phyloP scores from a whole-genome alignment of 2,888 invertebrate species.

The Plebejus melissa region DNA sequence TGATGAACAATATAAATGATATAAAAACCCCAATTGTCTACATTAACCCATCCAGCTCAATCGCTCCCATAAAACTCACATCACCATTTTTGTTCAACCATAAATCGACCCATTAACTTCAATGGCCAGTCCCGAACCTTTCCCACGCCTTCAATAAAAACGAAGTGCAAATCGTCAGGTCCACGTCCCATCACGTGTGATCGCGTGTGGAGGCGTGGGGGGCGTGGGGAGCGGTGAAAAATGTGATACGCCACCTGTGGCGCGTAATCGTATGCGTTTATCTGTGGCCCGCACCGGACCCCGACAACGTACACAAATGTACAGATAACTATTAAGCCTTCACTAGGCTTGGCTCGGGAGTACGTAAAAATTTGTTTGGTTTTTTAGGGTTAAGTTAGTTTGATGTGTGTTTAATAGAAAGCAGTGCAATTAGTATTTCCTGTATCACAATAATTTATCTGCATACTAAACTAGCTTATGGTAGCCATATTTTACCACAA shows the following conservation, averaged over 20 bases:
- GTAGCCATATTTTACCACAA: too few relatives aligned
- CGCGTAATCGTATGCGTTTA: slow-evolving; percentile 76
- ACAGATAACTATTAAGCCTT: slow-evolving; percentile 34
- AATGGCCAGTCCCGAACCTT: slow-evolving; percentile 32
- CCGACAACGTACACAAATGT: slow-evolving; percentile 46
- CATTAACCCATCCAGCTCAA: not conserved
- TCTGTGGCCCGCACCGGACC: slow-evolving; percentile 50
- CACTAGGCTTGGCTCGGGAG: not conserved
- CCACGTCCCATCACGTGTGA: not conserved
- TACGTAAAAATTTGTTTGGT: not conserved
- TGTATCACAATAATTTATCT: too few relatives aligned
- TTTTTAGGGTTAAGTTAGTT: too few relatives aligned
- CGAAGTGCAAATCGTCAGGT: slow-evolving; percentile 59
- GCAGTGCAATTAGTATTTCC: too few relatives aligned
- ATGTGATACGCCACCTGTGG: slow-evolving; percentile 79
- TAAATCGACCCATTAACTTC: slow-evolving; percentile 8
- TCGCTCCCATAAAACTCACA: not conserved
- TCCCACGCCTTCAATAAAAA: slow-evolving; percentile 68
- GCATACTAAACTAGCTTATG: too few relatives aligned
- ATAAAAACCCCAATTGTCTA: not conserved
- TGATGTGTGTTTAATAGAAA: too few relatives aligned
- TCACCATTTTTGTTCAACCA: slow-evolving; percentile 15
- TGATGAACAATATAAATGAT: not conserved
- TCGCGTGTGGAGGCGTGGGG: not conserved
- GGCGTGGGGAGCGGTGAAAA: slow-evolving; percentile 53